Base-by-base conservation (phyloP, 2,888 invertebrate species). In the Agrilus mali region DNA sequence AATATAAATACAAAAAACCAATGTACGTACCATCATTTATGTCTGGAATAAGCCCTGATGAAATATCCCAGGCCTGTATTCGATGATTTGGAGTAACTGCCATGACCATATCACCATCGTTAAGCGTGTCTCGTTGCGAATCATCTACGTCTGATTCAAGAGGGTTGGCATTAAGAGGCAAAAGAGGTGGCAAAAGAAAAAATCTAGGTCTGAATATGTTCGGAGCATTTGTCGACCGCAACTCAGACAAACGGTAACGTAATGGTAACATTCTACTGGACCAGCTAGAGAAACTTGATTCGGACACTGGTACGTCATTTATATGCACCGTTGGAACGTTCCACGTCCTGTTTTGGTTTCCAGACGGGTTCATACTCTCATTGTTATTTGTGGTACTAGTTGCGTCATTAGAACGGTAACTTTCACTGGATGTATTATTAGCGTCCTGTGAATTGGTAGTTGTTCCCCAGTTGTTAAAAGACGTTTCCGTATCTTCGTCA, bases 31-130 rank as follows among this genome's bases (percentile, higher is more conserved):
- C 72, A 60, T 84, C 76, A 35, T 75, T 74, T 48, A 87, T 82
- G 56, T 83, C 78, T 1, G 87, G 87, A 48, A 86, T 77, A 53
- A 70, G 67, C 47, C 76, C 77, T 36, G 75, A 70, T 4, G 79
- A 76, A 64, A 88, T 84, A 68, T 87, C 83, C 89, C 89, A 89
- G 36, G 79, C 80, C 67, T 89, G 88, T 53, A 89, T 82, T 50
- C 88, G 71, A 65, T 87, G 84, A 53, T 81, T 81, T 36, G 80
- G 77, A 37, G 78, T 75, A 27, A 79, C 74, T 37, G 79, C 70
- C 4, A 74, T 68, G 48, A 65, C 59, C 55, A 66, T 63, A 48
- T 66, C 66, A 38, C 58, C 61, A 42, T 67, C 67, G 42, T 66
- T 64, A 27, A 62, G 57, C 40, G 61, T 63, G 37, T 65, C 64